Conservation (phyloP, 2,797 vertebrate species). For the Loris lydekkerianus region DNA sequence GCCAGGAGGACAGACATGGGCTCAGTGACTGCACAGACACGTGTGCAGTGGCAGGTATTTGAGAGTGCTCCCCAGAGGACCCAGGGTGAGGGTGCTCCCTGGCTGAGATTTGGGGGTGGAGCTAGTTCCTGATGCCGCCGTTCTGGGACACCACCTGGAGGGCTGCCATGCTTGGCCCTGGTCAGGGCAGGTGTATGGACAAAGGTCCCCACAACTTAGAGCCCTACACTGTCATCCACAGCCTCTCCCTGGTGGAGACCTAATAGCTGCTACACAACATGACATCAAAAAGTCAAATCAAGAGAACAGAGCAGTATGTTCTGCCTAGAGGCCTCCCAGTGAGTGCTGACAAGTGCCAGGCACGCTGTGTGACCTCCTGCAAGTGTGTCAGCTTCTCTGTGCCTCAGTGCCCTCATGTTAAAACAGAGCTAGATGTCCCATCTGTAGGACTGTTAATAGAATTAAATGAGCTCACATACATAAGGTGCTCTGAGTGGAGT, state of each 20-base stretch:
- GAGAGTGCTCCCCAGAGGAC: too few species aligned
- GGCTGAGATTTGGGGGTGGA: neutral
- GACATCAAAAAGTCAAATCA: neutral
- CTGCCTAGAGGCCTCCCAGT: neutral
- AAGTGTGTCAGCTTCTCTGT: neutral
- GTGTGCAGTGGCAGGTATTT: too few species aligned
- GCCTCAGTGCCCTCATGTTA: neutral
- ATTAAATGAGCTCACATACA: neutral
- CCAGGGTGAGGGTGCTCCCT: neutral
- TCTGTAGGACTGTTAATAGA: neutral
- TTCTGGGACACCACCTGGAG: neutral
- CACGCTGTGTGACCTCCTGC: neutral
- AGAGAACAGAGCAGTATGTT: neutral
- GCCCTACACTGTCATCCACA: neutral
- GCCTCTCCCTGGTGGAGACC: too few species aligned
- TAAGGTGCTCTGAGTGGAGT: neutral
- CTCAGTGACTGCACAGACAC: neutral
- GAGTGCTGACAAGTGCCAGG: rapidly evolving
- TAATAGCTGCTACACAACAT: too few species aligned
- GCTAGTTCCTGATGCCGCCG: rapidly evolving
- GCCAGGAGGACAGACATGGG: neutral
- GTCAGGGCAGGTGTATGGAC: too few species aligned
- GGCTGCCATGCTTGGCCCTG: neutral
- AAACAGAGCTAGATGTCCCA: too few species aligned
- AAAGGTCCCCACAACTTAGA: neutral